Conservation (phyloP, 2,888 invertebrate species). For the Athetis lepigone region DNA sequence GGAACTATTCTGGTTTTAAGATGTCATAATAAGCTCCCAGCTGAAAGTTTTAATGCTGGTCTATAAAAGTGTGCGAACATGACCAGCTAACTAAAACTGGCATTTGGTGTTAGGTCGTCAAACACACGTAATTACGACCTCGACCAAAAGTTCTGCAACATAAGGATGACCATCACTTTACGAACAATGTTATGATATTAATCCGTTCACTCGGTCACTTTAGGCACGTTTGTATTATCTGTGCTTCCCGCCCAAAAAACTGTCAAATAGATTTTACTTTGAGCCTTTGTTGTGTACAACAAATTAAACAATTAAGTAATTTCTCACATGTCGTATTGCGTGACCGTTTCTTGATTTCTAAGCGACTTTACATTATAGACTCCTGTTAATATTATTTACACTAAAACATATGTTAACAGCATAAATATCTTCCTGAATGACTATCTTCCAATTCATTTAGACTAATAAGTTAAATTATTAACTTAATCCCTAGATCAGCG, state of each 20-base stretch:
- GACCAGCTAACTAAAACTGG: no score
- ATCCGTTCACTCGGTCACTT: not conserved
- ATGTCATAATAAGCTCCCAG: no score
- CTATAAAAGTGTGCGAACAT: no score
- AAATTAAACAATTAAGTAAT: not conserved
- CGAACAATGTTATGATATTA: no score
- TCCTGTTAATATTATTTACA: slow-evolving; percentile 18
- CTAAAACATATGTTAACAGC: slow-evolving; percentile 4
- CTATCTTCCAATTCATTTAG: slow-evolving; percentile 20
- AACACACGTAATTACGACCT: not conserved
- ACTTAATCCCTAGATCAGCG: slow-evolving; percentile 12
- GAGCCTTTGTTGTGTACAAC: no score
- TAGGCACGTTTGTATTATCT: not conserved
- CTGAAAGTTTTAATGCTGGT: no score
- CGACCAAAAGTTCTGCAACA: not conserved
- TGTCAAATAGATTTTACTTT: not conserved
- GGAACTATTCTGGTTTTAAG: no score
- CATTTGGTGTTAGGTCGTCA: not conserved
- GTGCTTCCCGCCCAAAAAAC: not conserved
- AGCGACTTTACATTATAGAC: slow-evolving; percentile 11
- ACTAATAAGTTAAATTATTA: slow-evolving; percentile 4
- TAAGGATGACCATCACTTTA: not conserved
- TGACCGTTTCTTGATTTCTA: slow-evolving; percentile 6
- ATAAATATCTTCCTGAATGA: not conserved
- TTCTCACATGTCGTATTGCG: slow-evolving; percentile 4